Evolutionary conservation across 2,113 vertebrate species (phyloP).

Genomic region (Mastomys coucha): DNA sequence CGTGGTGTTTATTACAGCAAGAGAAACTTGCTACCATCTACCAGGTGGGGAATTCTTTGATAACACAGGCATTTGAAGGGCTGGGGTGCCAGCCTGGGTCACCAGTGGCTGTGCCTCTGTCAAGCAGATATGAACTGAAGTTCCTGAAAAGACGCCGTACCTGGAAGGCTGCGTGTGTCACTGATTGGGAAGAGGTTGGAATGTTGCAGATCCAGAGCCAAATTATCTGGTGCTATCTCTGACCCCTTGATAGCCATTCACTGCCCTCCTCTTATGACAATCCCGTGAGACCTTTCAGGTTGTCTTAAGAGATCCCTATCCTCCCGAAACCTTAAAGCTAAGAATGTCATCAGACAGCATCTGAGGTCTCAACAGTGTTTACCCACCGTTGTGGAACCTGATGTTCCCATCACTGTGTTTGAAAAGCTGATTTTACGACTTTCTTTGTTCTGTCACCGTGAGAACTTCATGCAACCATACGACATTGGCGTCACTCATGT

Average conservation of each 20-base stretch:
- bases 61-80: neutral
- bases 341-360: neutral
- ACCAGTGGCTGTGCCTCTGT: neutral
- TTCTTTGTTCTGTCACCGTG: neutral
- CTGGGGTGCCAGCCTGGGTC: accelerated
- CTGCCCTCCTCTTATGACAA: neutral
- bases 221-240: neutral
- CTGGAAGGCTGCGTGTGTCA: neutral
- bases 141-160: neutral
- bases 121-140: neutral
- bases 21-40: neutral
- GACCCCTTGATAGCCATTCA: neutral
- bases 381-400: neutral
- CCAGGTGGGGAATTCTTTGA: accelerated
- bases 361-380: neutral
- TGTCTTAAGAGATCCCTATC: neutral
- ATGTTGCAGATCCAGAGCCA: neutral
- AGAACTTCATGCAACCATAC: neutral
- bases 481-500: neutral
- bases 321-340: neutral
- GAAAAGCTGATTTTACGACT: neutral
- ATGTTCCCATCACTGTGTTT: neutral
- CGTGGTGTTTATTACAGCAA: neutral
- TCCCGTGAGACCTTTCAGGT: neutral
- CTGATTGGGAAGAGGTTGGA: neutral